Percentiles rank a stretch among this genome's conserved stretches.
These are phyloP conservation scores for Camponotus vicinus DNA, from an alignment of 1,140 invertebrate species.

Conservation along the genomic window DNA sequence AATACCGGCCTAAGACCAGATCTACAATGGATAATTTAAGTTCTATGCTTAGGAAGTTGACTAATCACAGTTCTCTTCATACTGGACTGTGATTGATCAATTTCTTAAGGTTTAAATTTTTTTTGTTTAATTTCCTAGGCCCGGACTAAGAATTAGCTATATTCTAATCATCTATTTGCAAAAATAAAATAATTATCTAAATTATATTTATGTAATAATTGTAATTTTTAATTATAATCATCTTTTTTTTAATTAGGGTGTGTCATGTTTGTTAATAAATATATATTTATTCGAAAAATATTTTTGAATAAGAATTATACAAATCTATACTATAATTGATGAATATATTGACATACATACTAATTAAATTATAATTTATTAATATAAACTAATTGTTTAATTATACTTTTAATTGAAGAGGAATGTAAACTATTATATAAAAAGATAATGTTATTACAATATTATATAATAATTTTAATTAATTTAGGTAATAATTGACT, in stretches of 20 bases:
- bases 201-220: background rate
- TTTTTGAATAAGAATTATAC: background rate
- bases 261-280: background rate
- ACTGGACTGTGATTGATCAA: no score
- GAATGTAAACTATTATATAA: background rate
- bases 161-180: background rate
- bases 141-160: background rate
- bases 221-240: background rate
- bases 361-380: no score
- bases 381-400: no score
- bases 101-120: no score
- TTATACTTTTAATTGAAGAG: background rate
- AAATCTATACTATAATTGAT: background rate
- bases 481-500: background rate
- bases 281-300: slow-evolving; percentile 6
- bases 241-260: background rate
- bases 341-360: background rate
- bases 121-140: no score
- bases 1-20: no score
- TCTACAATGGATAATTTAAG: no score
- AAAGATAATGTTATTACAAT: background rate
- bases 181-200: background rate
- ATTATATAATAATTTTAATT: background rate
- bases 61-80: no score
- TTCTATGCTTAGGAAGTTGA: no score